Evolutionary conservation across 2,113 vertebrate genomes (phyloP).

Genomic region (Albula goreensis): DNA sequence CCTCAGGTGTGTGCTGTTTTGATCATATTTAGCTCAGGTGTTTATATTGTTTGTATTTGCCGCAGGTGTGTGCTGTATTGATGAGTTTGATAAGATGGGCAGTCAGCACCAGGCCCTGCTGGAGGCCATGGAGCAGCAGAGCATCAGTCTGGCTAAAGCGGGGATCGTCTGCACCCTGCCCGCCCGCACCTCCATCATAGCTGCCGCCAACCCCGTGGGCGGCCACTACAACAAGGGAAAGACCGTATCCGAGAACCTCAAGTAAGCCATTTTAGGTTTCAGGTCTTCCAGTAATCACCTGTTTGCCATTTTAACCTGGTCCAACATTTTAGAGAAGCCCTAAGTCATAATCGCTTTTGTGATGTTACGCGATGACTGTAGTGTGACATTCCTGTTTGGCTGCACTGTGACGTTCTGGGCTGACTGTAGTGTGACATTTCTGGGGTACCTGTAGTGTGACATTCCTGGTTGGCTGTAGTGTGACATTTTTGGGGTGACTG

Average conservation of each 20-base stretch:
- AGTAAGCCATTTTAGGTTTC: conserved; percentile 68
- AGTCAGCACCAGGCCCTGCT: conserved; percentile 91
- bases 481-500: no score
- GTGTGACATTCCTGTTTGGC: no score
- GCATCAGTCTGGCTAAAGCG: conserved; percentile 95
- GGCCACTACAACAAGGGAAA: conserved; percentile 96
- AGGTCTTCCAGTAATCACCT: not conserved
- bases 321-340: no score
- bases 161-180: conserved; percentile 93
- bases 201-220: conserved; percentile 91
- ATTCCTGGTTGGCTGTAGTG: no score
- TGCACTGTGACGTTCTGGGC: no score
- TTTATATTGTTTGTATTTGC: not conserved
- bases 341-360: no score
- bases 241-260: conserved; percentile 95
- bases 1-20: not conserved
- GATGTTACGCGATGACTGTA: no score
- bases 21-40: not conserved
- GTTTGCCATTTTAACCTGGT: not conserved
- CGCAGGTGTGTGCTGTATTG: conserved; percentile 93
- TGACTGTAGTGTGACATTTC: no score
- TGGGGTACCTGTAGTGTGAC: no score
- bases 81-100: conserved; percentile 98
- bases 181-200: conserved; percentile 89
- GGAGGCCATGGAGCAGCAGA: conserved; percentile 98